A percentile compares a stretch with the other conserved stretches of the same genome.
phyloP scores from a whole-genome alignment of 92 coral and sea anemone species.

The Actinernus sp. region DNA sequence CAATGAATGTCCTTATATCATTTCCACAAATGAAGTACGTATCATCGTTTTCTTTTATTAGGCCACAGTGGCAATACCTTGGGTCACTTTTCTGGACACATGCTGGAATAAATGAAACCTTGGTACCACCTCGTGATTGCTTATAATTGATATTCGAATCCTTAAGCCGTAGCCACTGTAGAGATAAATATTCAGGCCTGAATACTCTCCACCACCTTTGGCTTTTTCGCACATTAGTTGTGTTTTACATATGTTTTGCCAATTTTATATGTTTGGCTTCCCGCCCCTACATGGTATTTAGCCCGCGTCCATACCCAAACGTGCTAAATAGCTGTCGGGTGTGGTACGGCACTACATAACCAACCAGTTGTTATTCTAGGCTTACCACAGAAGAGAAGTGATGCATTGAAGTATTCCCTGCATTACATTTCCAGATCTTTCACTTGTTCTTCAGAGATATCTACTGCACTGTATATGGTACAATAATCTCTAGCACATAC shows the following conservation, averaged over 20 bases:
- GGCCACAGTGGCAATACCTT: constrained; percentile 47
- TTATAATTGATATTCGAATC: constrained; percentile 46
- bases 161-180: constrained; percentile 51
- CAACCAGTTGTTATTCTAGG: constrained; percentile 18
- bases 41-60: too few relatives aligned
- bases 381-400: constrained; percentile 58
- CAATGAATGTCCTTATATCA: too few relatives aligned
- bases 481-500: constrained; percentile 46
- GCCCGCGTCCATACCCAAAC: constrained; percentile 65
- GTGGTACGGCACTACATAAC: constrained; percentile 59
- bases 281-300: constrained; percentile 68
- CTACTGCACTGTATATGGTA: constrained; percentile 42
- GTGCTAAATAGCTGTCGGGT: constrained; percentile 38
- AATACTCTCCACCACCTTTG: constrained; percentile 66
- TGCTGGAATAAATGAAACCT: constrained; percentile 24
- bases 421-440: constrained; percentile 27
- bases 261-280: constrained; percentile 76
- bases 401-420: constrained; percentile 50
- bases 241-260: constrained; percentile 58
- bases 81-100: constrained; percentile 6
- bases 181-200: constrained; percentile 50
- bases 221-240: constrained; percentile 56
- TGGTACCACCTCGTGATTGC: too few relatives aligned
- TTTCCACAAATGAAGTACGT: too few relatives aligned
- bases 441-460: constrained; percentile 22